These are phyloP conservation scores for Amblyteles armatorius DNA, from an alignment of 2,888 invertebrate species.

Conservation along the genomic window DNA sequence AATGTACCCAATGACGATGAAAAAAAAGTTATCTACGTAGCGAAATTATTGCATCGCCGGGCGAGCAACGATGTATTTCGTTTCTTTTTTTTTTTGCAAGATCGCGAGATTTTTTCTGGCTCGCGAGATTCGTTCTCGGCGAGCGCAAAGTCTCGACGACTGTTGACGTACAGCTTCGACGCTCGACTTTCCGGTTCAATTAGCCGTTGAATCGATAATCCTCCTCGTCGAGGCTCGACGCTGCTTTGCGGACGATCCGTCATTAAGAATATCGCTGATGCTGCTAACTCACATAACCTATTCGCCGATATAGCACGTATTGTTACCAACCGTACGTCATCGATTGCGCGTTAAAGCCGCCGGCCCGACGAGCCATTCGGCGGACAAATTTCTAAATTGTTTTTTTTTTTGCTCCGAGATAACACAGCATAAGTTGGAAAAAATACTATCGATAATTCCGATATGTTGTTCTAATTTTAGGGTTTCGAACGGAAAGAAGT, in stretches of 20 bases:
- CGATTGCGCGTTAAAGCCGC: neutral
- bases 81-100: neutral
- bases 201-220: constrained; percentile 1
- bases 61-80: neutral
- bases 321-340: constrained; percentile 9
- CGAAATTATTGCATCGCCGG: neutral
- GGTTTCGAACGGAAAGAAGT: no score
- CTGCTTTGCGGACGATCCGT: neutral
- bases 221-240: neutral
- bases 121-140: neutral
- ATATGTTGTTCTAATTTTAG: no score
- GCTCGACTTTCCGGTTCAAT: neutral
- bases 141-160: neutral
- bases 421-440: no score
- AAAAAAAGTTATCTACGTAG: neutral
- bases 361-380: neutral
- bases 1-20: neutral
- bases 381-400: neutral
- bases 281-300: constrained; percentile 8
- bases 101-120: no score
- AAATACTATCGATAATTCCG: no score
- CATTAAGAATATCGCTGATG: neutral
- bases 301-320: constrained; percentile 1
- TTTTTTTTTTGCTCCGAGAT: neutral
- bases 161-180: neutral